These are phyloP conservation scores for Nerophis lumbriciformis DNA, from an alignment of 2,113 vertebrate genomes.

Conservation along the genomic window DNA sequence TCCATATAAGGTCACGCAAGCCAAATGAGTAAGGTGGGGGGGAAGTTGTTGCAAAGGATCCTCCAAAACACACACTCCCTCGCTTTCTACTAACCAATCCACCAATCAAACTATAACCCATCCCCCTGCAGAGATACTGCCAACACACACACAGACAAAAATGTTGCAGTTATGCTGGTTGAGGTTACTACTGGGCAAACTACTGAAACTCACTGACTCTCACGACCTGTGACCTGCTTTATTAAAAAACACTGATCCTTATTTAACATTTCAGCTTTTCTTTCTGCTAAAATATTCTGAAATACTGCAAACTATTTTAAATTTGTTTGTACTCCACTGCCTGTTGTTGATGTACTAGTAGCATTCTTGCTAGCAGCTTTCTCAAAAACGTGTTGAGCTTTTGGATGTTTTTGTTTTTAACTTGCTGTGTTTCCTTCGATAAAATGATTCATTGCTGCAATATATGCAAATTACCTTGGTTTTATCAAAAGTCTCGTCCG, in stretches of 20 bases:
- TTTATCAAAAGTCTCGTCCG: no score
- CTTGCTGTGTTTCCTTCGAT: no score
- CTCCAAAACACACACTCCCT: conserved; percentile 7
- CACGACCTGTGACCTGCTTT: conserved; percentile 21
- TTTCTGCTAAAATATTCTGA: no score
- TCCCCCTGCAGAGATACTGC: conserved; percentile 15
- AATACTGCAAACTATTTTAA: background rate
- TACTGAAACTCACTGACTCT: conserved; percentile 28
- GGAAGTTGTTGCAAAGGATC: conserved; percentile 6
- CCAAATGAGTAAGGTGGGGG: conserved; percentile 36
- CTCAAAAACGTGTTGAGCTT: no score
- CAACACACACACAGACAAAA: conserved; percentile 5
- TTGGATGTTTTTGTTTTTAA: no score
- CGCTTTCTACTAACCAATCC: conserved; percentile 21
- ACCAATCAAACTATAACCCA: conserved; percentile 19
- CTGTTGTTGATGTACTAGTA: no score
- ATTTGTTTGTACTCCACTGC: no score
- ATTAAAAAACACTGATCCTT: background rate
- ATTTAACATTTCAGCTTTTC: background rate
- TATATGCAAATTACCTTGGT: no score
- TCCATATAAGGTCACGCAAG: conserved; percentile 67
- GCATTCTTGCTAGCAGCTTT: no score
- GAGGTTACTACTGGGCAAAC: conserved; percentile 66
- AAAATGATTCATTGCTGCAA: no score
- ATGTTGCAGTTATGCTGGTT: conserved; percentile 15